Percentiles rank a stretch among this genome's conserved stretches.
These are phyloP conservation scores for Maccullochella peelii DNA, from an alignment of 2,113 vertebrate species.

Conservation along the genomic window DNA sequence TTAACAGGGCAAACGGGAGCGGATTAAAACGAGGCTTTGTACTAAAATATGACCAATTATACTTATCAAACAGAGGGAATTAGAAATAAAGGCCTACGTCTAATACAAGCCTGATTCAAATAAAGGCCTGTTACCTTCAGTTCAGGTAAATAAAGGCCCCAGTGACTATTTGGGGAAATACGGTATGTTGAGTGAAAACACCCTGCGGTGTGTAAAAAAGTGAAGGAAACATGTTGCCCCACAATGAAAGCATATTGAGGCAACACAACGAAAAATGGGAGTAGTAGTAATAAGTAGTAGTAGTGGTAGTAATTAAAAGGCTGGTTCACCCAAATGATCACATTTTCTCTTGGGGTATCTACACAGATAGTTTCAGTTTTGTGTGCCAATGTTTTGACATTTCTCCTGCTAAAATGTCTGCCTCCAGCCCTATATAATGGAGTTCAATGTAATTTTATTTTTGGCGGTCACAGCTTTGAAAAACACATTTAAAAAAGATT, in stretches of 20 bases:
- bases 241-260: background rate
- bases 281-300: no score
- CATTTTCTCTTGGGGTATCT: background rate
- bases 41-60: no score
- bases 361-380: background rate
- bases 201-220: background rate
- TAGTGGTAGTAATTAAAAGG: background rate
- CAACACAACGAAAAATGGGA: background rate
- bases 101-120: no score
- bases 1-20: no score
- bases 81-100: no score
- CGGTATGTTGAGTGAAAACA: slow-evolving; percentile 8
- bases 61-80: no score
- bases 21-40: no score
- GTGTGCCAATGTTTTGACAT: background rate
- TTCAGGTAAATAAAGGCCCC: no score
- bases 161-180: no score
- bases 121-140: no score
- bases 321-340: background rate
- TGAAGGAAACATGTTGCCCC: background rate
- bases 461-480: background rate
- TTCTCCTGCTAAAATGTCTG: background rate
- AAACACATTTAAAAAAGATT: slow-evolving; percentile 17
- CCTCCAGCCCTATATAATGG: background rate
- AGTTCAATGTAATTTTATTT: background rate